phyloP scores from a whole-genome alignment of 1,140 invertebrate species.

The Pachyrhynchus sulphureomaculatus region DNA sequence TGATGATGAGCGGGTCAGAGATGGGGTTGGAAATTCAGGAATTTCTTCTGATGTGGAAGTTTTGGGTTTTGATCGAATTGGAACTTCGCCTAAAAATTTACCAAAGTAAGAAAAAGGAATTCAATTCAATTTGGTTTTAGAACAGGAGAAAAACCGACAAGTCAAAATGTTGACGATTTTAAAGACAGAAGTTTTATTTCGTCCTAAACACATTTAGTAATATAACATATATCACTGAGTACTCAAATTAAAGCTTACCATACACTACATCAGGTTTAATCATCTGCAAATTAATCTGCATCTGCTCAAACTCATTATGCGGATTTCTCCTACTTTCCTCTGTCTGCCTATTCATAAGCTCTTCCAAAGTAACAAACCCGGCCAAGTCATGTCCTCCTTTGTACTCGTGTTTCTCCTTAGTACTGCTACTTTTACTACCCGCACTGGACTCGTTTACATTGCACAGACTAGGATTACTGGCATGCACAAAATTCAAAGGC shows the following conservation, averaged over 20 bases:
- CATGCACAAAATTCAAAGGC: conserved; percentile 62
- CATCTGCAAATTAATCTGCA: conserved; percentile 56
- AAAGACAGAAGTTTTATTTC: too few species aligned
- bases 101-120: too few species aligned
- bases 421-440: conserved; percentile 31
- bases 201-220: too few species aligned
- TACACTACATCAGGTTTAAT: conserved; percentile 61
- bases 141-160: background rate
- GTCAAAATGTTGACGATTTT: too few species aligned
- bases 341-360: conserved; percentile 72
- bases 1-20: conserved; percentile 21
- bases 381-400: conserved; percentile 39
- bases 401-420: conserved; percentile 27
- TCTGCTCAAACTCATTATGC: conserved; percentile 49
- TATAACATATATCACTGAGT: too few species aligned
- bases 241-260: conserved; percentile 46
- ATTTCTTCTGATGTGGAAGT: conserved; percentile 2
- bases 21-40: conserved; percentile 7
- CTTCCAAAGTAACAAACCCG: conserved; percentile 67
- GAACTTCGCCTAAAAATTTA: conserved; percentile 42
- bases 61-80: conserved; percentile 30
- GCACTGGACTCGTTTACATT: conserved; percentile 52
- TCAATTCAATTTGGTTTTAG: too few species aligned
- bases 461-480: conserved; percentile 66
- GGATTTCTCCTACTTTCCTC: conserved; percentile 60